These are phyloP conservation scores for Prinia subflava DNA, from an alignment of 2,113 vertebrate species.

Conservation along the genomic window DNA sequence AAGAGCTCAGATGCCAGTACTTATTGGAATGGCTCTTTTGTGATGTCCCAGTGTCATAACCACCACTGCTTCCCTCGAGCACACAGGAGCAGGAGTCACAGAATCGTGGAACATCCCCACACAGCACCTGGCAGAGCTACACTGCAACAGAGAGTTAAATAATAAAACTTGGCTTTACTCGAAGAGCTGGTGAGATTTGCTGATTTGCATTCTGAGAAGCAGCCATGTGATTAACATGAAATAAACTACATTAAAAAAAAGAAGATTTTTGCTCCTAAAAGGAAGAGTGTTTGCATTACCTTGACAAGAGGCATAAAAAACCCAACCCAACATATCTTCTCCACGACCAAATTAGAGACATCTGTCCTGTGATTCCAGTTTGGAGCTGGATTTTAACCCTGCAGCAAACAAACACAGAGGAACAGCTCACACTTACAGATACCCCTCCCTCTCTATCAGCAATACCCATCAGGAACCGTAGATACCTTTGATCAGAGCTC, in stretches of 20 bases:
- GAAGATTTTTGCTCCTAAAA: not conserved
- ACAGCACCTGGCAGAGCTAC: fast-evolving
- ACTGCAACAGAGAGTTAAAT: not conserved
- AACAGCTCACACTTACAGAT: not conserved
- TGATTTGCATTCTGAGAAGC: not conserved
- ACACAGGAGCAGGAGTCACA: not conserved
- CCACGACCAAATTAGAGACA: not conserved
- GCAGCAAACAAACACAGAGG: not conserved
- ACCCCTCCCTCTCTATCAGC: not conserved
- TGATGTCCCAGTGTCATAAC: not conserved
- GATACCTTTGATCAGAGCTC: conserved; percentile 27
- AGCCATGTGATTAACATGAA: not conserved
- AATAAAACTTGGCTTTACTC: not conserved
- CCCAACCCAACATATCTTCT: not conserved
- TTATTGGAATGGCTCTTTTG: not conserved
- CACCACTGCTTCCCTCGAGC: fast-evolving
- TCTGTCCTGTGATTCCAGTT: not conserved
- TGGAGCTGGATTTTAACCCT: not conserved
- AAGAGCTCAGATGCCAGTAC: not conserved
- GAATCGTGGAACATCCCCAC: not conserved
- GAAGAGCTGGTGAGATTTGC: not conserved
- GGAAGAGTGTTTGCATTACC: not conserved
- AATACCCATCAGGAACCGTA: not conserved
- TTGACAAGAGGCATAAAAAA: not conserved
- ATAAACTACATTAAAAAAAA: not conserved